phyloP scores from a whole-genome alignment of 2,797 vertebrate species.

The Coreius guichenoti region DNA sequence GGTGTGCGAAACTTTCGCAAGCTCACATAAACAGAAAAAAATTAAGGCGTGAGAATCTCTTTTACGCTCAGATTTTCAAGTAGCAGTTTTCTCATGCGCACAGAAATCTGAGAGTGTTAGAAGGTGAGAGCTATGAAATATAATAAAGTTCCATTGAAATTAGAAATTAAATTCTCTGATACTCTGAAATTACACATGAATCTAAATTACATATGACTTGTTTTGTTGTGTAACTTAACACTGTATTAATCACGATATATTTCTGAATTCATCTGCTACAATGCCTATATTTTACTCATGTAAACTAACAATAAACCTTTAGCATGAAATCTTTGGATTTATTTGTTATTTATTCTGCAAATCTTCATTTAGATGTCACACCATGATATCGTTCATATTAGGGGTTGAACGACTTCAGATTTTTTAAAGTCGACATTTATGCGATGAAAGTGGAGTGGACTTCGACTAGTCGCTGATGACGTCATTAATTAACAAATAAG shows the following conservation, averaged over 20 bases:
- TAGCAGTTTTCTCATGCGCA: neutral
- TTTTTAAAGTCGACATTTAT: too few relatives aligned
- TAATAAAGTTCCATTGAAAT: neutral
- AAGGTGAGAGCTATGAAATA: neutral
- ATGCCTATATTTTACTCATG: conserved; percentile 7
- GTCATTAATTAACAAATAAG: too few relatives aligned
- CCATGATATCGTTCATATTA: neutral
- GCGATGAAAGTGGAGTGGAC: too few relatives aligned
- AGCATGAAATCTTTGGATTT: conserved; percentile 5
- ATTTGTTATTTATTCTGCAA: neutral
- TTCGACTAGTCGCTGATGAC: too few relatives aligned
- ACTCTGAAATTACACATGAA: neutral
- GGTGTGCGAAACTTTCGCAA: neutral
- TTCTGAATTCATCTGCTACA: neutral
- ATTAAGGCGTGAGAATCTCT: neutral
- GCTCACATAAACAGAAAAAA: neutral
- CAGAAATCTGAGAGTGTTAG: neutral
- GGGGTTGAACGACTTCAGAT: too few relatives aligned
- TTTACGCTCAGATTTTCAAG: neutral
- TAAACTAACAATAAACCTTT: conserved; percentile 53
- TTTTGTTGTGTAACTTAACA: neutral
- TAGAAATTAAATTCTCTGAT: neutral
- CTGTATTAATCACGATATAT: neutral
- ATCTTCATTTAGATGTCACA: neutral
- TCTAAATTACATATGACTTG: neutral